Evolutionary conservation across 2,797 vertebrate species (phyloP), one percentile per base, ranked within the genome.

Genomic region (Peromyscus melanophrys): DNA sequence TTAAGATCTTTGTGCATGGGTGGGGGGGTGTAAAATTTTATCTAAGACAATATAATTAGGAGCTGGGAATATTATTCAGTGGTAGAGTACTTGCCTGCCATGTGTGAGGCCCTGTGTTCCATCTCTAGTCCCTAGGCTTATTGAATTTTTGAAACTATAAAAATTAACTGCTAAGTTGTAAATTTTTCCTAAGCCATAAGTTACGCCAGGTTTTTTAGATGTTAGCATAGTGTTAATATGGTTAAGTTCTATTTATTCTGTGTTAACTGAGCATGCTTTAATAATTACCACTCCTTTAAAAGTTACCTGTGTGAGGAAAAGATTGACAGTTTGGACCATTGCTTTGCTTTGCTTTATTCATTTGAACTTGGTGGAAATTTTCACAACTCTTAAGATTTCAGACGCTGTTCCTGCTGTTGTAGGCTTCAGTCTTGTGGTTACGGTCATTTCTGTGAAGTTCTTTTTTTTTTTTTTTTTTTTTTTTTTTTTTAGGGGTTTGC

Each of bases 341-440:
- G 49, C 52, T 88, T 93, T 94, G 52, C 40, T 85, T 73, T 94
- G 55, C 40, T 85, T 73, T 84, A 89, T 63, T 93, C 49, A 59
- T 89, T 92, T 96, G 89, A 92, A 89, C 71, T 95, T 93, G 25
- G 71, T 73, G 71, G 61, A 88, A 91, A 31, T 96, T 89, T 83
- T 89, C 82, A 19, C 73, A 61, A 57, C 29, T 57, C 9, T 37
- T 84, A 34, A 87, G 29, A 71, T 61, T 67, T 73, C 14, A 94
- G 19, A 95, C 57, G 61, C 2, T 65, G 2, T 92, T 21, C 31
- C 40, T 93, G 1, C 43, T 37, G 37, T 95, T 34, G 59, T 34
- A 31, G 83, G 83, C 25, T 94, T 93, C 78, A 61, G 83, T 91
- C 43, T 77, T 92, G 2, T 76, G 49, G 59, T 95, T 94, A 91